A percentile compares a stretch with the other conserved stretches of the same genome.
These are phyloP conservation scores for Timandra comae DNA, from an alignment of 2,888 invertebrate species.

Conservation along the genomic window DNA sequence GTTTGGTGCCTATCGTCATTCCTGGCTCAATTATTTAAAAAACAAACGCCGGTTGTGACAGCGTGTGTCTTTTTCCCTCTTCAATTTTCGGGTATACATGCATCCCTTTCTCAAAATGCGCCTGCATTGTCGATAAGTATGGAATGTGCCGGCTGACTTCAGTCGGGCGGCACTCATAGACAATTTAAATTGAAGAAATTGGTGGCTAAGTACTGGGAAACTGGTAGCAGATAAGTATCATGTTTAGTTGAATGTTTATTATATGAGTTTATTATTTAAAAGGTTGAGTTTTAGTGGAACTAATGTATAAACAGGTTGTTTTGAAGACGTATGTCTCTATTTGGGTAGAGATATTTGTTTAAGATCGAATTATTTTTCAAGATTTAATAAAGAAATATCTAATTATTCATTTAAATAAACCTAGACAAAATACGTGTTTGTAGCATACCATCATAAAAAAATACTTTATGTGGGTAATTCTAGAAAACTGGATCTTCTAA, in stretches of 20 bases:
- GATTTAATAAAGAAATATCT: no score
- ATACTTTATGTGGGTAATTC: no score
- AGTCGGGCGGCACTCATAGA: constrained; percentile 71
- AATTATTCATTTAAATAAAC: no score
- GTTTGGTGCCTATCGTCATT: constrained; percentile 70
- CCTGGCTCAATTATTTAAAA: constrained; percentile 73
- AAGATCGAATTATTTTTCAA: no score
- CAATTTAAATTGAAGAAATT: constrained; percentile 75
- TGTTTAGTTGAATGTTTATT: constrained; percentile 2
- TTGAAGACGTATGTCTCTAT: no score
- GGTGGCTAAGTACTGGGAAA: constrained; percentile 52
- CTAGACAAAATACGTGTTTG: no score
- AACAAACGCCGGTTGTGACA: constrained; percentile 55
- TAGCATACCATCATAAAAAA: no score
- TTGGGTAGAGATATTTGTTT: no score
- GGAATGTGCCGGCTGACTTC: constrained; percentile 75
- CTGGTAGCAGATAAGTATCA: constrained; percentile 53
- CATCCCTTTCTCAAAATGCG: constrained; percentile 51
- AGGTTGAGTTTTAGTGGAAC: not conserved
- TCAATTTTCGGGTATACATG: constrained; percentile 37
- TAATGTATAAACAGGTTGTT: no score
- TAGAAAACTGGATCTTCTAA: no score
- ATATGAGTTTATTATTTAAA: not conserved
- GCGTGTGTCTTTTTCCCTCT: constrained; percentile 48
- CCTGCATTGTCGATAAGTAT: constrained; percentile 63